These are phyloP conservation scores for Etheostoma perlongum DNA, from an alignment of 2,797 vertebrate genomes.

Conservation along the genomic window DNA sequence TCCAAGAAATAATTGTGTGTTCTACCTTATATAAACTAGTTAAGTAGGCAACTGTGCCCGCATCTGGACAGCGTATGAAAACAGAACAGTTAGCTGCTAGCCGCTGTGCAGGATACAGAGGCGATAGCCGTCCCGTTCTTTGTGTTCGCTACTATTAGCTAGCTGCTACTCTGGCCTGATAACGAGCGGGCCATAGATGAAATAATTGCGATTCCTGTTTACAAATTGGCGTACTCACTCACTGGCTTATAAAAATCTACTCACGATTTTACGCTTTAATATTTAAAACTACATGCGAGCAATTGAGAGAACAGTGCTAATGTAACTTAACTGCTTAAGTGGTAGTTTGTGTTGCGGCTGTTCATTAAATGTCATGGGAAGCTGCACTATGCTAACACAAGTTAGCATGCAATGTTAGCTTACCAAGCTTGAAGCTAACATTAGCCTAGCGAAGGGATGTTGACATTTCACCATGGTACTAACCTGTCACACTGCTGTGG, in stretches of 20 bases:
- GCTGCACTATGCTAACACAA: conserved; percentile 63
- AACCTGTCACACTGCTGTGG: conserved; percentile 58
- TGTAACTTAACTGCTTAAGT: conserved; percentile 20
- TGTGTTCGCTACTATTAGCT: conserved; percentile 79
- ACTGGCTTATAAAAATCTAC: neutral
- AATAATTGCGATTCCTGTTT: conserved; percentile 70
- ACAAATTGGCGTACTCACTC: conserved; percentile 56
- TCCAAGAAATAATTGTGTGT: neutral
- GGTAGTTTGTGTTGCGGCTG: conserved; percentile 55
- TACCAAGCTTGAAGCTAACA: conserved; percentile 48
- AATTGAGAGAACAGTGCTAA: neutral
- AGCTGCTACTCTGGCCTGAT: conserved; percentile 68
- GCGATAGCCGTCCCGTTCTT: conserved; percentile 77
- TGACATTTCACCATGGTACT: conserved; percentile 82
- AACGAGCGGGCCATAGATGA: conserved; percentile 67
- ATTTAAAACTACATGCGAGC: neutral
- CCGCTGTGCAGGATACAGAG: conserved; percentile 45
- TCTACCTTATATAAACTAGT: neutral
- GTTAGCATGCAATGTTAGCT: conserved; percentile 69
- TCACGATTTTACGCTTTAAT: neutral
- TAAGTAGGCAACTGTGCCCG: conserved; percentile 1
- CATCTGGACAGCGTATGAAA: conserved; percentile 56
- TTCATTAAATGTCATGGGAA: conserved; percentile 72
- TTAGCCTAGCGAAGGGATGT: conserved; percentile 77
- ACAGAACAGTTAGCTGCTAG: conserved; percentile 62